Evolutionary conservation across 1,140 invertebrate genomes (phyloP).

Genomic region (Rhagoletis zephyria): DNA sequence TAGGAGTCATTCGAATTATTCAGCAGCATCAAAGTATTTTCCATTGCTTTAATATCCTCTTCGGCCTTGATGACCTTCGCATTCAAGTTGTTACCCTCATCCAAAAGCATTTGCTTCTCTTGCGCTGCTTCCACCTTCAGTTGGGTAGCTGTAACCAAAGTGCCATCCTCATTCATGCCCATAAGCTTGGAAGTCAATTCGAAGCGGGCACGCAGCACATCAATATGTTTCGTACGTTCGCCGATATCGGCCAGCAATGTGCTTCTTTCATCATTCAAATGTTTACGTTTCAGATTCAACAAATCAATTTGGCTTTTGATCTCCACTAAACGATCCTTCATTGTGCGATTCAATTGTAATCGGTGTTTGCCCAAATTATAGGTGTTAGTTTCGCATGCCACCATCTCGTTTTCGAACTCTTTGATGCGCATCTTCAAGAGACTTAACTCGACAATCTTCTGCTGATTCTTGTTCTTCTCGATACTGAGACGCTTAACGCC

Average conservation of each 20-base stretch:
- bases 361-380: slow-evolving; percentile 77
- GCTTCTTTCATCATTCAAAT: slow-evolving; percentile 75
- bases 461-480: slow-evolving; percentile 74
- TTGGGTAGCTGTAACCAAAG: slow-evolving; percentile 76
- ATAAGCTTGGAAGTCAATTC: slow-evolving; percentile 68
- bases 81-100: slow-evolving; percentile 80
- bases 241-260: slow-evolving; percentile 75
- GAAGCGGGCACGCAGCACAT: slow-evolving; percentile 75
- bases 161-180: slow-evolving; percentile 76
- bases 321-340: slow-evolving; percentile 77
- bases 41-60: slow-evolving; percentile 80
- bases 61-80: slow-evolving; percentile 79
- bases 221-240: slow-evolving; percentile 75
- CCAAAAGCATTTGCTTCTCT: slow-evolving; percentile 78
- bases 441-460: slow-evolving; percentile 78
- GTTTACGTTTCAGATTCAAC: slow-evolving; percentile 75
- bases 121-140: slow-evolving; percentile 79
- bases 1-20: slow-evolving; percentile 79
- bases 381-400: slow-evolving; percentile 75
- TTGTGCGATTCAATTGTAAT: slow-evolving; percentile 76
- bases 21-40: slow-evolving; percentile 81
- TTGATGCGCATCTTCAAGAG: slow-evolving; percentile 76
- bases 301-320: slow-evolving; percentile 76
- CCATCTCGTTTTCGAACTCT: slow-evolving; percentile 76
- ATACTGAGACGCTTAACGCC: slow-evolving; percentile 76